A percentile compares a stretch with the other conserved stretches of the same genome.
Conservation (phyloP, 2,113 vertebrate species). For the Aspiorhynchus laticeps region DNA sequence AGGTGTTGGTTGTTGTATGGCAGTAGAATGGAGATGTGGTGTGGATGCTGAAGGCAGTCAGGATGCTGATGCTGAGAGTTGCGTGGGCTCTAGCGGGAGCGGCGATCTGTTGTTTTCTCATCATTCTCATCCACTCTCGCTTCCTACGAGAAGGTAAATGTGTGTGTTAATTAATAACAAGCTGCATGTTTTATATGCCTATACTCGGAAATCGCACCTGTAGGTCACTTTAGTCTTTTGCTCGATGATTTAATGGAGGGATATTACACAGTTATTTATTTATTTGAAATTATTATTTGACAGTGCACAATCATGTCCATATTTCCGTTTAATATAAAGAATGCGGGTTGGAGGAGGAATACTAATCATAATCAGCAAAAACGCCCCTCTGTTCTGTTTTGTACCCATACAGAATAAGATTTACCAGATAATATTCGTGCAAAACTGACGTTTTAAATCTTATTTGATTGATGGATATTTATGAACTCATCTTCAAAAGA, state of each 20-base stretch:
- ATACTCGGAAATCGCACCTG: not conserved
- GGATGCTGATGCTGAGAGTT: conserved; percentile 96
- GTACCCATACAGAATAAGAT: not conserved
- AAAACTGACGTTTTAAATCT: not conserved
- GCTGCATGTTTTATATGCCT: not conserved
- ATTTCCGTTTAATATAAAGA: not conserved
- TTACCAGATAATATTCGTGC: not conserved
- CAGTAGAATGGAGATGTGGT: conserved; percentile 70
- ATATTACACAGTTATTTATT: not conserved
- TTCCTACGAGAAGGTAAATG: conserved; percentile 95
- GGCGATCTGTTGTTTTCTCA: conserved; percentile 93
- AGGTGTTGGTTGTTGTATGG: conserved; percentile 42
- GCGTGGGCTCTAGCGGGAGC: conserved; percentile 95
- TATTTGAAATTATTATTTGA: not conserved
- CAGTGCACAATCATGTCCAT: not conserved
- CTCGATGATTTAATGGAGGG: not conserved
- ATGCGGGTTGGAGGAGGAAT: not conserved
- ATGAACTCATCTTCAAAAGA: not conserved
- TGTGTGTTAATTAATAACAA: not conserved
- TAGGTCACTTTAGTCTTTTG: not conserved
- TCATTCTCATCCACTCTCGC: conserved; percentile 93
- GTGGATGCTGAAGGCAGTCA: conserved; percentile 78
- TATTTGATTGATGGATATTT: not conserved
- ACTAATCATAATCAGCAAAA: not conserved
- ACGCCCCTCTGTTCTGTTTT: not conserved